Base-by-base conservation (phyloP, 2,797 vertebrate species). In the Clarias fuscus region DNA sequence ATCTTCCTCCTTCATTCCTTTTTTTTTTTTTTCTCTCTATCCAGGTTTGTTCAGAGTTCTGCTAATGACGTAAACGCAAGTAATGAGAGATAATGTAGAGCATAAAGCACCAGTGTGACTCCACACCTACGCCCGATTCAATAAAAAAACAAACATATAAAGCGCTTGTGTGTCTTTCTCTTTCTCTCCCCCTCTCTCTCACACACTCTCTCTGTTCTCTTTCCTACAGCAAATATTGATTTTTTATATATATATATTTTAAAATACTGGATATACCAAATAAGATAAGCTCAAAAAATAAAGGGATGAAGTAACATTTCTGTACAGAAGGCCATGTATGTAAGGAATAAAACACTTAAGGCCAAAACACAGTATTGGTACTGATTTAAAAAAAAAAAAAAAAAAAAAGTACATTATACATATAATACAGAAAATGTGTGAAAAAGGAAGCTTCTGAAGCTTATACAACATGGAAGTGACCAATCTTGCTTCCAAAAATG, bases 41-140 rank as follows among this genome's bases (percentile, higher is more conserved):
- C 30, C 22, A 70, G 48, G 71, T 56, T 82, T 86, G 30, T 86
- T 87, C 87, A 82, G 88, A 87, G 86, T 84, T 86, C 73, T 62
- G 59, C 6, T 37, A 85, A 56, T 89, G 88, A 88, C 82, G 84
- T 82, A 85, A 87, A 89, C 58, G 86, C 87, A 87, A 89, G 87
- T 88, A 89, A 86, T 73, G 24, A 33, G 73, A 86, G 81, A 70
- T 85, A 68, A 83, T 76, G 33, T 71, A 71, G 76, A 87, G 83
- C 72, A 80, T 83, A 59, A 86, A 73, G 81, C 79, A 77, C 82
- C 76, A 72, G 82, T 80, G 73, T 73, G 75, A 85, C 80, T 83
- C 65, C 62, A 84, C 85, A 75, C 87, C 85, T n/a, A n/a, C 87
- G 56, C 84, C 80, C 67, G 83, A 84, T 73, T 82, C 72, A 73